phyloP scores from a whole-genome alignment of 2,113 vertebrate genomes.

The Ammodytes dubius region DNA sequence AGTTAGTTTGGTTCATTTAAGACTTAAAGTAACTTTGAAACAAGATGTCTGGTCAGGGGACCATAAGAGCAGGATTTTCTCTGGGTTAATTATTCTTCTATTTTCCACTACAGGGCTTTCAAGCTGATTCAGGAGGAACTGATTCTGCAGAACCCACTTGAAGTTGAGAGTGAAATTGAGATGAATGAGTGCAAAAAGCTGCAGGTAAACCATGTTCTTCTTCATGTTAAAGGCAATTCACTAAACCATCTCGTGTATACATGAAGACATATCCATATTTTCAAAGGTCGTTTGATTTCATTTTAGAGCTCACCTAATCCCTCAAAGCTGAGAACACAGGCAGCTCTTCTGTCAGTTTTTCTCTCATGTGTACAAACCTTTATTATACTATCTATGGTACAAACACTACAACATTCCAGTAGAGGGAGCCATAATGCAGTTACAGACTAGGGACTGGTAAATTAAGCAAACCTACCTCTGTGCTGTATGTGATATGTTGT shows the following conservation, averaged over 20 bases:
- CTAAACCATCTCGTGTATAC: neutral
- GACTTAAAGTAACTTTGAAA: neutral
- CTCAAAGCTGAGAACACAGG: neutral
- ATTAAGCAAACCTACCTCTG: neutral
- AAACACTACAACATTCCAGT: neutral
- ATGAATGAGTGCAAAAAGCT: conserved; percentile 69
- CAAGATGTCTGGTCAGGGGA: neutral
- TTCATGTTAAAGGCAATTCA: neutral
- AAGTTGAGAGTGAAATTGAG: conserved; percentile 56
- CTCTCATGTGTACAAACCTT: neutral
- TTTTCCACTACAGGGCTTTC: conserved; percentile 68
- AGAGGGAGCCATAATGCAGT: conserved; percentile 12
- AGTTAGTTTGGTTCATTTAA: neutral
- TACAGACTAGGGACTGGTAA: neutral
- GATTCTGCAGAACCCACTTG: conserved; percentile 34
- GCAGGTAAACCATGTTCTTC: conserved; percentile 67
- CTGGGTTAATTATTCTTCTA: conserved; percentile 1
- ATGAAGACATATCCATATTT: neutral
- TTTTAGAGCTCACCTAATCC: neutral
- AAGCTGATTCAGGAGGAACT: conserved; percentile 76
- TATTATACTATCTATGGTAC: too few relatives aligned
- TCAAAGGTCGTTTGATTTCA: neutral
- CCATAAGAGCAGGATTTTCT: neutral
- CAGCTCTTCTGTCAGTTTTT: neutral
- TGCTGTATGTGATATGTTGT: conserved; percentile 2